Evolutionary conservation across 2,113 vertebrate species (phyloP), one percentile per base, ranked within the genome.

Genomic region (Cygnus atratus): DNA sequence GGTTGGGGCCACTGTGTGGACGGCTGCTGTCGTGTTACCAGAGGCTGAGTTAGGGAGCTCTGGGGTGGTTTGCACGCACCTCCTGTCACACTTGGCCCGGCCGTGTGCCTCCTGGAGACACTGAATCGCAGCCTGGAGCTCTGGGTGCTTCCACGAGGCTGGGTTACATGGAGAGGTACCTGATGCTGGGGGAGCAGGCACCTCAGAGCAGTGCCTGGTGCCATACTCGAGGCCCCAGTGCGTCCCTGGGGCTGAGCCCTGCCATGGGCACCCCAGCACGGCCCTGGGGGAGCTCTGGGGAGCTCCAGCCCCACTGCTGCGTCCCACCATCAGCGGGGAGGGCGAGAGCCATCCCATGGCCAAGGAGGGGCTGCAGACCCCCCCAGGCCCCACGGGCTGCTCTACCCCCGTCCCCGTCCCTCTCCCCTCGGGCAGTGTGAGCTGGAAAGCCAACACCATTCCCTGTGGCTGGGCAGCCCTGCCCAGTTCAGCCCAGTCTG

Each of bases 201-300:
- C n/a, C 7, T 29, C 28, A 3, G 35, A 31, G 72, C 0, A 2
- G 57, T 28, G 28, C 57, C 57, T 55, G 66, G 22, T 74, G 57
- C 44, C 22, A 54, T 76, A 58, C 41, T 46, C 61, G 21, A n/a
- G 75, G 35, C 21, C 0, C n/a, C 37, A 1, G 0, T 2, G 1
- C 20, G 11, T 72, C 58, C 20, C 57, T 39, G 35, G 44, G 20
- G 28, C 50, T 85, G 58, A 73, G 55, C 25, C 19, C 11, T 0
- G 0, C 29, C 0, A 0, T 59, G 75, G 39, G 17, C 35, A 63
- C 18, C 11, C 28, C 65, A 66, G 39, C 10, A 9, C 19, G 24
- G 35, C 46, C 52, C 52, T 3, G 1, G 48, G 33, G 54, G 76
- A 19, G 1, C 39, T 25, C 1, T 15, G 39, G 46, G 80, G 31